Evolutionary conservation across 2,797 vertebrate genomes (phyloP).

Genomic region (Crenichthys baileyi): DNA sequence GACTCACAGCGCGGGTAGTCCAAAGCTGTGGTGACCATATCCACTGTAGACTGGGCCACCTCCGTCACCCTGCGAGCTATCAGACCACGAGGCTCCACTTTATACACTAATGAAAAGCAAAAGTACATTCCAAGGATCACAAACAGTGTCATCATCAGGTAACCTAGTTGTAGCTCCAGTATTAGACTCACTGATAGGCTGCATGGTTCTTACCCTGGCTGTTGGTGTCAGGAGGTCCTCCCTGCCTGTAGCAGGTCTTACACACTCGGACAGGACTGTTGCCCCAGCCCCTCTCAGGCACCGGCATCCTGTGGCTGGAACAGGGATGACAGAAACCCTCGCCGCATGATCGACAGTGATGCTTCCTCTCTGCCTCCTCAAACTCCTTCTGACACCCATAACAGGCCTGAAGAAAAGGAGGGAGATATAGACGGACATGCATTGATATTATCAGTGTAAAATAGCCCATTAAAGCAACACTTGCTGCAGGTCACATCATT

Average conservation of each 20-base stretch:
- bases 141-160: neutral
- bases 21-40: conserved; percentile 82
- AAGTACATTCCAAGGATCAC: neutral
- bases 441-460: neutral
- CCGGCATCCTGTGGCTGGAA: conserved; percentile 83
- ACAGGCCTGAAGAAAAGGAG: conserved; percentile 70
- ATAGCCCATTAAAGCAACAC: neutral
- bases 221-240: conserved; percentile 62
- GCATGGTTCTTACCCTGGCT: conserved; percentile 69
- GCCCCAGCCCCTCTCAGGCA: conserved; percentile 87
- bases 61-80: conserved; percentile 85
- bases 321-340: conserved; percentile 88
- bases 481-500: no score
- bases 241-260: conserved; percentile 77
- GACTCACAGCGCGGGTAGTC: conserved; percentile 87
- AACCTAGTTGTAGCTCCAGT: neutral
- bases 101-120: conserved; percentile 56
- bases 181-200: neutral
- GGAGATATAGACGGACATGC: neutral
- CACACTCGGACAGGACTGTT: conserved; percentile 82
- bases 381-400: conserved; percentile 79
- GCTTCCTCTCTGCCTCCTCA: conserved; percentile 83
- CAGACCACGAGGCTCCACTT: conserved; percentile 77
- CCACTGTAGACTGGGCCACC: conserved; percentile 84
- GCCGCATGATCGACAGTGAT: conserved; percentile 86